These are phyloP conservation scores for Ovis aries DNA, from an alignment of 2,113 vertebrate species.

Conservation along the genomic window ARS-UI_Ramb_v3.0 NC_056057.1:49069001-49069500, in stretches of 20 bases:
- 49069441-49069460: background rate
- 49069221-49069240: background rate
- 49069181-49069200: background rate
- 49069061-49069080: background rate
- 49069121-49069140: background rate
- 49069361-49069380: background rate
- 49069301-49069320: background rate
- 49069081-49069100: background rate
- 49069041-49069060: background rate
- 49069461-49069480: background rate
- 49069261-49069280: background rate
- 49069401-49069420: background rate
- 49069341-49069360: background rate
- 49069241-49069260: background rate
- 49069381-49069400: background rate
- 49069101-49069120: background rate
- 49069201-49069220: conserved; percentile 29
- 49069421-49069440: background rate
- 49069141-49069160: background rate
- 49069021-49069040: background rate
- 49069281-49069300: background rate
- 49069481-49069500: background rate
- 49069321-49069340: background rate
- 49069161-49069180: too few relatives aligned
- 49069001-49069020: background rate